phyloP scores from a whole-genome alignment of 2,888 invertebrate genomes.

The Leptopilina myrica region DNA sequence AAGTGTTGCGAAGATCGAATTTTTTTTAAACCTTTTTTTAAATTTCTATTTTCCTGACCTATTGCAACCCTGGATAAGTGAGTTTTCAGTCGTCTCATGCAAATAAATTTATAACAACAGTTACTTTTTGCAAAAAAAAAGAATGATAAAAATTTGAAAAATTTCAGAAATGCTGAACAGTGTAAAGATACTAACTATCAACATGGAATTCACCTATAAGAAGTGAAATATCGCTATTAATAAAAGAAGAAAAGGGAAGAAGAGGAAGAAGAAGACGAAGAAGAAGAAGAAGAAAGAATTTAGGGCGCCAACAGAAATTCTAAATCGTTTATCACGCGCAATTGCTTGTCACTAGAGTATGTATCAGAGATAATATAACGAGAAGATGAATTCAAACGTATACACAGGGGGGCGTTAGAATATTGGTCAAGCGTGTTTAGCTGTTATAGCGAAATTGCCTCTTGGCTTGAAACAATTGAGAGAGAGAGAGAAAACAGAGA shows the following conservation, averaged over 20 bases:
- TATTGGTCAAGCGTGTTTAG: conserved; percentile 19
- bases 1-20: no score
- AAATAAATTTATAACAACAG: no score
- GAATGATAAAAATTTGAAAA: no score
- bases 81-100: not conserved
- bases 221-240: not conserved
- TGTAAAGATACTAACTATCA: no score
- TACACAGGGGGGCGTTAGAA: not conserved
- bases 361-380: not conserved
- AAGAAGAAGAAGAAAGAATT: not conserved
- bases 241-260: not conserved
- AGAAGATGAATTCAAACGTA: not conserved
- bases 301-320: not conserved
- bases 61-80: not conserved
- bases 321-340: conserved; percentile 11
- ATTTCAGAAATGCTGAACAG: no score
- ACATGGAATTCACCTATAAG: not conserved
- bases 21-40: no score
- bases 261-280: not conserved
- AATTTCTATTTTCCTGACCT: no score
- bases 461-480: not conserved
- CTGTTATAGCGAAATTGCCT: conserved; percentile 23
- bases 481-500: not conserved
- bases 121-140: no score
- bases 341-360: conserved; percentile 1